Percentiles rank a stretch among this genome's conserved stretches.
These are phyloP conservation scores for Plebejus anna DNA, from an alignment of 2,888 invertebrate genomes.

Conservation along the genomic window DNA sequence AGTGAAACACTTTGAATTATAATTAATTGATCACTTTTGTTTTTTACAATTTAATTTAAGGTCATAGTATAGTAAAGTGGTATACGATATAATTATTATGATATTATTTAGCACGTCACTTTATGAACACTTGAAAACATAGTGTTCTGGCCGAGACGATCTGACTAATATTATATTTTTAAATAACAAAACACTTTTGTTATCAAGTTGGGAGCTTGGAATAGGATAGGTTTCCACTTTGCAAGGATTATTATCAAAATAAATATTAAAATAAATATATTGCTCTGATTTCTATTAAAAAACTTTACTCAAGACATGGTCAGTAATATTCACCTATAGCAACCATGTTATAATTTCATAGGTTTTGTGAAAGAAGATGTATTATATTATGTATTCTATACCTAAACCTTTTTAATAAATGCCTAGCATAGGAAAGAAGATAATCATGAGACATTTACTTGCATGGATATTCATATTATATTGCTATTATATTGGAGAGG, in stretches of 20 bases:
- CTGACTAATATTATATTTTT: background rate
- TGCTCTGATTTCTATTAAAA: background rate
- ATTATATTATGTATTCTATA: background rate
- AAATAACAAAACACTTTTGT: too few relatives aligned
- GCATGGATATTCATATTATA: background rate
- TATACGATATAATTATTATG: background rate
- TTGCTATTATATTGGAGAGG: background rate
- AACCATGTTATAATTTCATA: background rate
- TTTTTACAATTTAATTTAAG: background rate
- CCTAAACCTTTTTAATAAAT: background rate
- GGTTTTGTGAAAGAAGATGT: background rate
- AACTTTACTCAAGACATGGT: background rate
- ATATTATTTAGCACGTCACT: background rate
- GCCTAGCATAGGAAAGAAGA: background rate
- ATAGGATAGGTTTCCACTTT: too few relatives aligned
- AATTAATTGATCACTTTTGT: background rate
- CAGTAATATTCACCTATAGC: background rate
- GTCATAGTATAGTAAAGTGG: too few relatives aligned
- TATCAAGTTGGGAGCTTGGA: too few relatives aligned
- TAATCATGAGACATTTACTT: background rate
- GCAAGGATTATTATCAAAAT: background rate
- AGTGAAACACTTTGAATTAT: background rate
- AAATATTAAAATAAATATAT: background rate
- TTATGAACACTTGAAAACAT: background rate
- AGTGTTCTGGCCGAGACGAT: background rate